Conservation (phyloP, 35 echinoderm and acorn worm species). For the Strongylocentrotus purpuratus region DNA sequence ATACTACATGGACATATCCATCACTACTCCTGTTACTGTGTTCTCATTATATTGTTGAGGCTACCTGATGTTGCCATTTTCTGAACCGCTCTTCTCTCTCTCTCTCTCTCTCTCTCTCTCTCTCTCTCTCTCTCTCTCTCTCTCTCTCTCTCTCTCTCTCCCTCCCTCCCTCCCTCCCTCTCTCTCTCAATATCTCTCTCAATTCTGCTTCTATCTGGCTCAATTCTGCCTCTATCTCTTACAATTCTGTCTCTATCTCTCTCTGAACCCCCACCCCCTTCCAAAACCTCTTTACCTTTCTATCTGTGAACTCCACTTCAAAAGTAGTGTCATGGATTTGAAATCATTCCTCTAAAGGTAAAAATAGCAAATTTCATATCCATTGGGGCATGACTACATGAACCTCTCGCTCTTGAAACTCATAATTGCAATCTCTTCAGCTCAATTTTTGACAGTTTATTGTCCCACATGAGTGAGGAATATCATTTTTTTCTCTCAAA, state of each 20-base stretch:
- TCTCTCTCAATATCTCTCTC: neutral
- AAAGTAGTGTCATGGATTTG: neutral
- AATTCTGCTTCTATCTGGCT: neutral
- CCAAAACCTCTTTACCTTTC: neutral
- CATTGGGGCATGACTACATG: neutral
- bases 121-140: neutral
- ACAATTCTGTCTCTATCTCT: neutral
- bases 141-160: neutral
- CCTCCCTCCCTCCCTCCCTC: neutral
- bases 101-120: neutral
- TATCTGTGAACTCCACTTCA: neutral
- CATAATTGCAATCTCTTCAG: neutral
- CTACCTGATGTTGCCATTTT: neutral
- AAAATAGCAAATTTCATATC: neutral
- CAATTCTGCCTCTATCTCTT: neutral
- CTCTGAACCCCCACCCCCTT: neutral
- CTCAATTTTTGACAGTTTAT: neutral
- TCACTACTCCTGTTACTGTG: neutral
- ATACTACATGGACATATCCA: neutral
- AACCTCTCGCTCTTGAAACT: neutral
- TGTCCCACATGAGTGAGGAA: neutral
- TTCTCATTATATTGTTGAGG: neutral
- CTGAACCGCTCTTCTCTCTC: neutral
- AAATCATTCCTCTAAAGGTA: neutral
- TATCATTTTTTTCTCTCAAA: no score